Conservation (phyloP, 1,140 invertebrate species). For the Maniola jurtina region DNA sequence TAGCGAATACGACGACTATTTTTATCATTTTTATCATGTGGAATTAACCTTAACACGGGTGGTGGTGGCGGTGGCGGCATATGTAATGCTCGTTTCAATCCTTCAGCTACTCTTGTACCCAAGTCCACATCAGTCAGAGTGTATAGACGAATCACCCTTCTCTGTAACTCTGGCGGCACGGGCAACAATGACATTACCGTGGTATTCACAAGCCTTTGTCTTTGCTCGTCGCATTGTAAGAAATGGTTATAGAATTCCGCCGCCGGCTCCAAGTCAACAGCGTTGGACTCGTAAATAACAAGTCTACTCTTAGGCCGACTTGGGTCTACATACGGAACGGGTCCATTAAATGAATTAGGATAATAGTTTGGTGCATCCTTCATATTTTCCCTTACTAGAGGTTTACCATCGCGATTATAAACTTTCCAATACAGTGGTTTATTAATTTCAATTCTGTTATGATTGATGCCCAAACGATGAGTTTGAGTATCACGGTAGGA, state of each 20-base stretch:
- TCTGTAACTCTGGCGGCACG: slow-evolving; percentile 31
- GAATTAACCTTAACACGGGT: slow-evolving; percentile 18
- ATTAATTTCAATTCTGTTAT: slow-evolving; percentile 93
- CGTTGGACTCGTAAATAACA: slow-evolving; percentile 38
- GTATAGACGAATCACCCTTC: slow-evolving; percentile 35
- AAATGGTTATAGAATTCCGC: slow-evolving; percentile 49
- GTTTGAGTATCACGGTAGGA: slow-evolving; percentile 92
- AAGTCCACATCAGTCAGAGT: slow-evolving; percentile 39
- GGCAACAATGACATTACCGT: slow-evolving; percentile 28
- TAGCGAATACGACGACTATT: background rate
- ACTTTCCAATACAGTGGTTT: slow-evolving; percentile 83
- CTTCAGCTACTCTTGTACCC: slow-evolving; percentile 27
- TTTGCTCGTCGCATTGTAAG: slow-evolving; percentile 36
- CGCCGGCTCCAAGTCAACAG: slow-evolving; percentile 50
- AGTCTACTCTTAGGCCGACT: slow-evolving; percentile 36
- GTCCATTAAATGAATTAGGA: slow-evolving; percentile 95
- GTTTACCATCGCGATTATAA: slow-evolving; percentile 88
- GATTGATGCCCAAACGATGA: slow-evolving; percentile 91
- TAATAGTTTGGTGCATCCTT: slow-evolving; percentile 93
- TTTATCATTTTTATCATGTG: background rate
- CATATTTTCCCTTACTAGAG: slow-evolving; percentile 59
- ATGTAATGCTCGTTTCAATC: slow-evolving; percentile 19
- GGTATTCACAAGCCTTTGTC: slow-evolving; percentile 46
- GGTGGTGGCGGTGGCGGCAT: slow-evolving; percentile 32
- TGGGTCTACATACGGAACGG: slow-evolving; percentile 67